Evolutionary conservation across 1,140 invertebrate genomes (phyloP).

Genomic region (Laupala kohalensis): DNA sequence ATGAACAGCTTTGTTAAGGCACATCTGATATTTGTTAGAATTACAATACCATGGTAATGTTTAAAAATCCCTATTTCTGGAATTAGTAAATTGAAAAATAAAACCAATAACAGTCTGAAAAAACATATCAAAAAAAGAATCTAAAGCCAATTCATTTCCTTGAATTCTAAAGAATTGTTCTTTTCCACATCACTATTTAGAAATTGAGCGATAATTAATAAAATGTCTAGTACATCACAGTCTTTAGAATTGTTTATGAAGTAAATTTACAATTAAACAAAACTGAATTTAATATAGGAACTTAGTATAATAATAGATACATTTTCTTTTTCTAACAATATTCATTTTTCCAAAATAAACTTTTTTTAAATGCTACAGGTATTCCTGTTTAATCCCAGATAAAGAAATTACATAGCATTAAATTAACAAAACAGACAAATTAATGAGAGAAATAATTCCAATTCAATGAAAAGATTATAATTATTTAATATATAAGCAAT

Average conservation of each 20-base stretch:
- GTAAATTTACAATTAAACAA: not conserved
- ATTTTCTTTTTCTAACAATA: not conserved
- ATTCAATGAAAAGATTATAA: not conserved
- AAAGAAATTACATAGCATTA: not conserved
- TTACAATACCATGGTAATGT: not conserved
- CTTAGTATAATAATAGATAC: not conserved
- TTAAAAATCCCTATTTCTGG: not conserved
- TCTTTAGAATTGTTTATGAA: not conserved
- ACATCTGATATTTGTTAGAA: not conserved
- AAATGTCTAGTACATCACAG: not conserved
- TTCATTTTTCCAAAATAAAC: not conserved
- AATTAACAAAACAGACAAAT: not conserved
- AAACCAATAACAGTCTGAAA: not conserved
- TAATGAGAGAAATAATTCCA: not conserved
- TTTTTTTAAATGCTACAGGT: not conserved
- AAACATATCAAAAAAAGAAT: not conserved
- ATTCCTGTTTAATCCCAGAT: not conserved
- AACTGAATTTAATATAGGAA: not conserved
- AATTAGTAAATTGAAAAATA: not conserved
- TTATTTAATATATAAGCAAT: not conserved
- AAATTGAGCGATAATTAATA: not conserved
- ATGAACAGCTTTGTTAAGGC: not conserved
- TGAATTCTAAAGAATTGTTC: not conserved
- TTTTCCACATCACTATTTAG: not conserved
- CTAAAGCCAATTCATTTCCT: not conserved